Conservation (phyloP, 2,888 invertebrate species). For the Orthosia gothica region DNA sequence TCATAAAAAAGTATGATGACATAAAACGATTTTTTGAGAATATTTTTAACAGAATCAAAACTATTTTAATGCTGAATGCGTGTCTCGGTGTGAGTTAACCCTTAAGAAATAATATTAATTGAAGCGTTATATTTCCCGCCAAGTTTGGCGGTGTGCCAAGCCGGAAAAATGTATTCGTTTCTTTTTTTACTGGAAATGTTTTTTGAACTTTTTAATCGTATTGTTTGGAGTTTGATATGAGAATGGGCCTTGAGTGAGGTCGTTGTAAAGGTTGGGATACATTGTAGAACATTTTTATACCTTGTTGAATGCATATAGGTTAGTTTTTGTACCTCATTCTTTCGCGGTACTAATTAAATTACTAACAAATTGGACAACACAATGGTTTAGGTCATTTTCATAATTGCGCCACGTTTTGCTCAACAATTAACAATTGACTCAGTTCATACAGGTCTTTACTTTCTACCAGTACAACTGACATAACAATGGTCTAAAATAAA, state of each 20-base stretch:
- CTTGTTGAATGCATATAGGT: not conserved
- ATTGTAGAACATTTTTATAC: not conserved
- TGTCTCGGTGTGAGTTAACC: not conserved
- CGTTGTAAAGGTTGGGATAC: slow-evolving; percentile 10
- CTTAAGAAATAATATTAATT: slow-evolving; percentile 41
- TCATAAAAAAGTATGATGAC: no score
- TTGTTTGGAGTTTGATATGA: slow-evolving; percentile 31
- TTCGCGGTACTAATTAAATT: no score
- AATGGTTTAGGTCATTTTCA: no score
- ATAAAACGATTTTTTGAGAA: no score
- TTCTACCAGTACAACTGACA: no score
- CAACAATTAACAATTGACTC: no score
- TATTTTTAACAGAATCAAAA: no score
- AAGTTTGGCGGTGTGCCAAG: slow-evolving; percentile 44
- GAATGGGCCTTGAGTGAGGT: slow-evolving; percentile 28
- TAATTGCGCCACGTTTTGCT: no score
- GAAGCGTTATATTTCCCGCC: slow-evolving; percentile 49
- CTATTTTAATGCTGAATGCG: not conserved
- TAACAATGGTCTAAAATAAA: no score
- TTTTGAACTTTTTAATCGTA: slow-evolving; percentile 49
- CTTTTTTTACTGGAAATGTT: slow-evolving; percentile 45
- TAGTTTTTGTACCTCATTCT: no score
- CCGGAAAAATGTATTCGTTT: slow-evolving; percentile 39
- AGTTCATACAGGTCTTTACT: no score
- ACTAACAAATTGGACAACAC: no score